A percentile compares a stretch with the other conserved stretches of the same genome.
Conservation (phyloP, 2,113 vertebrate species). For the Pholis gunnellus region DNA sequence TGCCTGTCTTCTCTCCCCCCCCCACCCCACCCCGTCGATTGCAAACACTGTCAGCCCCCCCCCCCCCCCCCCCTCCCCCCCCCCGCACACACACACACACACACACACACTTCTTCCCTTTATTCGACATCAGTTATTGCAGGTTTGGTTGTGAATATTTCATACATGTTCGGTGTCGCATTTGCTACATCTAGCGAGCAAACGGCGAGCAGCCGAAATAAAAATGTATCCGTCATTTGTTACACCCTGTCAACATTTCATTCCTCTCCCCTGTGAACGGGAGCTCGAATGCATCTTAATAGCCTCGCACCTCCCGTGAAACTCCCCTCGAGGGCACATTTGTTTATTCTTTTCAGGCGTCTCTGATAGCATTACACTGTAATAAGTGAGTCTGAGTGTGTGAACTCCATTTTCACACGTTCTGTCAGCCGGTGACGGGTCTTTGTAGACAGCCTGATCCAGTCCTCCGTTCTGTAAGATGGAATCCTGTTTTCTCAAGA, state of each 20-base stretch:
- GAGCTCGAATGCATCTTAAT: slow-evolving; percentile 47
- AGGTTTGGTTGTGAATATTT: slow-evolving; percentile 64
- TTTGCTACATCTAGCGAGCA: slow-evolving; percentile 31
- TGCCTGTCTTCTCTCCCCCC: neutral
- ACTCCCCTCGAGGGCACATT: slow-evolving; percentile 20
- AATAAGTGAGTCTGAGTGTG: slow-evolving; percentile 39
- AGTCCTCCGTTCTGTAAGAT: slow-evolving; percentile 34
- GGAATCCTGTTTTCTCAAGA: slow-evolving; percentile 60
- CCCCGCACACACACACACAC: too few species aligned
- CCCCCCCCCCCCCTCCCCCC: neutral
- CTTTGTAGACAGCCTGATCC: slow-evolving; percentile 47
- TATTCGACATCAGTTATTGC: slow-evolving; percentile 46
- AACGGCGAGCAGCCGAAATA: slow-evolving; percentile 43
- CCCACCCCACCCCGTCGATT: neutral
- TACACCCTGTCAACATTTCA: slow-evolving; percentile 47
- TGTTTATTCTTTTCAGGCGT: slow-evolving; percentile 37
- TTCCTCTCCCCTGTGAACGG: slow-evolving; percentile 36
- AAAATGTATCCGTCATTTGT: slow-evolving; percentile 49
- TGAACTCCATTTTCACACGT: slow-evolving; percentile 30
- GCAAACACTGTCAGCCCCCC: slow-evolving; percentile 34
- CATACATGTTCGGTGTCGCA: slow-evolving; percentile 44
- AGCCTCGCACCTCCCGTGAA: slow-evolving; percentile 21
- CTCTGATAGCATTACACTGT: slow-evolving; percentile 37
- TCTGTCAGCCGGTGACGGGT: slow-evolving; percentile 37
- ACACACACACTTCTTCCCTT: neutral